Percentiles rank a stretch among this genome's conserved stretches.
Conservation (phyloP, 1,140 invertebrate species). For the Popillia japonica region DNA sequence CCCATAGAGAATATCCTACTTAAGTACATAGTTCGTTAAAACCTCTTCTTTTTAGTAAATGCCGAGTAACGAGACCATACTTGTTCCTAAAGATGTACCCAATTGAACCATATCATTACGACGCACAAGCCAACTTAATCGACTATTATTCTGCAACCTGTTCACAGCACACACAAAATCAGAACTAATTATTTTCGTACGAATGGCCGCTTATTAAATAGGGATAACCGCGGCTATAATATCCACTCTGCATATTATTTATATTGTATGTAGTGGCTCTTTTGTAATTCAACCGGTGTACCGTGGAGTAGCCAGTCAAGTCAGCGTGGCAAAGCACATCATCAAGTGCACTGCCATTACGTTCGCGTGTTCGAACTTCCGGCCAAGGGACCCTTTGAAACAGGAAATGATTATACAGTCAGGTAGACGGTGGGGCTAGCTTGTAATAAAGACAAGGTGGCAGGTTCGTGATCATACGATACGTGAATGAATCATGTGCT, state of each 20-base stretch:
- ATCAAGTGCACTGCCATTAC: conserved; percentile 27
- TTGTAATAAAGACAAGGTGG: conserved; percentile 3
- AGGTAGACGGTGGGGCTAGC: conserved; percentile 4
- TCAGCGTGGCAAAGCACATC: conserved; percentile 15
- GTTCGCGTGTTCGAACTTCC: conserved; percentile 32
- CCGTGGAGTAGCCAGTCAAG: not conserved
- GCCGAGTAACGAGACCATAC: too few species aligned
- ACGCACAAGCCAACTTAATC: not conserved
- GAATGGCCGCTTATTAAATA: not conserved
- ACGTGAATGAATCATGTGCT: conserved; percentile 22
- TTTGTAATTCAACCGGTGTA: conserved; percentile 3
- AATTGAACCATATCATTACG: not conserved
- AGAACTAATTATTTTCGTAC: conserved; percentile 4
- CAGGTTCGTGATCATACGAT: conserved; percentile 1
- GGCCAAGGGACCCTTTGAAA: conserved; percentile 18
- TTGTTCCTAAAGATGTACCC: too few species aligned
- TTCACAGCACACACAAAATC: not conserved
- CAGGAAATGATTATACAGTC: conserved; percentile 23
- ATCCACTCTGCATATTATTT: not conserved
- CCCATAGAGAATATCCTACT: too few species aligned
- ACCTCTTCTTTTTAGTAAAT: too few species aligned
- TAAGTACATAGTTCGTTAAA: too few species aligned
- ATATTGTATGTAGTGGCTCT: not conserved
- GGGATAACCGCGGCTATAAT: not conserved
- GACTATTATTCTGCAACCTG: too few species aligned